Conservation (phyloP, 2,797 vertebrate species). For the Chaetophractus vellerosus region DNA sequence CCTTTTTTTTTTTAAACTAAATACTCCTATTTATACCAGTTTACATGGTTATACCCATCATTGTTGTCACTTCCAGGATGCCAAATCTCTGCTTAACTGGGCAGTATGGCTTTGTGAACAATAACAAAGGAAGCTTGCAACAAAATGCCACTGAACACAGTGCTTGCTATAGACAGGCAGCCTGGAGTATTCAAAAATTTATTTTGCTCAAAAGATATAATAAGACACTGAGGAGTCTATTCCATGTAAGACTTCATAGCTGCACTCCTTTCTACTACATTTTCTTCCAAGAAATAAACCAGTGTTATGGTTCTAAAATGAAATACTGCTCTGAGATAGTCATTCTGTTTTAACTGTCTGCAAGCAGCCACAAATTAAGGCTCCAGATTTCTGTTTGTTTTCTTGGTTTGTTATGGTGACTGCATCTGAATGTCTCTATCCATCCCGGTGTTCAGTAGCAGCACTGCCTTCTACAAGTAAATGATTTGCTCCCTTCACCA, state of each 20-base stretch:
- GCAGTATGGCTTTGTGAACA: background rate
- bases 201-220: background rate
- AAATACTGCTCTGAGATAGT: background rate
- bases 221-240: background rate
- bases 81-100: constrained; percentile 6
- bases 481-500: background rate
- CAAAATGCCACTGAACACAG: background rate
- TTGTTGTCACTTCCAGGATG: background rate
- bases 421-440: background rate
- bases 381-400: background rate
- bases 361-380: background rate
- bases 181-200: constrained; percentile 1
- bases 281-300: background rate
- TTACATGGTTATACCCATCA: background rate
- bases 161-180: background rate
- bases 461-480: background rate
- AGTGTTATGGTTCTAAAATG: background rate
- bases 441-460: background rate
- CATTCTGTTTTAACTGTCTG: background rate
- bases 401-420: background rate
- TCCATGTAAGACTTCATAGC: background rate
- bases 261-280: background rate
- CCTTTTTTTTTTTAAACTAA: background rate
- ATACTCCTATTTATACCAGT: background rate
- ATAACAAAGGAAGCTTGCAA: background rate